Evolutionary conservation across 2,888 invertebrate genomes (phyloP).

Genomic region (Pheosia tremula): DNA sequence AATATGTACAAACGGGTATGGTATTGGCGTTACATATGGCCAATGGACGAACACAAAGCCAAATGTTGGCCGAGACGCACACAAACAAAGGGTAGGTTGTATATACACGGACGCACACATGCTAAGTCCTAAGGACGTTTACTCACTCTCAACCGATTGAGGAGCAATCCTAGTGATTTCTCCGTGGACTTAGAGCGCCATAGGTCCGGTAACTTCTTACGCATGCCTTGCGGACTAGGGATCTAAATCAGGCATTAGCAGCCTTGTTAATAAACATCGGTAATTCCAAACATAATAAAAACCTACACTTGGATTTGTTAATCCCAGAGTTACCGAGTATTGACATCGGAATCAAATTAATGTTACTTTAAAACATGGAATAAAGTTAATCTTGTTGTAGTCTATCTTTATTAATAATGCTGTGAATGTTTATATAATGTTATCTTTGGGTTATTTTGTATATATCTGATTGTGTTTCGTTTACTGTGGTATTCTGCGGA

Average conservation of each 20-base stretch:
- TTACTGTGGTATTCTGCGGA: slow-evolving; percentile 15
- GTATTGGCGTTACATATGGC: not conserved
- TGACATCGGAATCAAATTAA: too few species aligned
- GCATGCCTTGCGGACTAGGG: slow-evolving; percentile 60
- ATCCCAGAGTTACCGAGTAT: too few species aligned
- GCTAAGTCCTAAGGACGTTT: slow-evolving; percentile 42
- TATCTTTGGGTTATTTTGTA: not conserved
- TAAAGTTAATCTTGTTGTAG: too few species aligned
- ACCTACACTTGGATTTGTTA: too few species aligned
- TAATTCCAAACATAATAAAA: too few species aligned
- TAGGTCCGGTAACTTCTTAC: slow-evolving; percentile 73
- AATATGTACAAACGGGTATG: not conserved
- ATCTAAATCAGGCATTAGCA: slow-evolving; percentile 63
- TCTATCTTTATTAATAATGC: too few species aligned
- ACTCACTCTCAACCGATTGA: slow-evolving; percentile 77
- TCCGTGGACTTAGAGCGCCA: slow-evolving; percentile 75
- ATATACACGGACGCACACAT: slow-evolving; percentile 61
- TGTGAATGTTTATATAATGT: slow-evolving; percentile 30
- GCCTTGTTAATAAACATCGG: too few species aligned
- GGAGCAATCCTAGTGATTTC: slow-evolving; percentile 73
- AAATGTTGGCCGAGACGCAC: slow-evolving; percentile 39
- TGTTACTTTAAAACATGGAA: too few species aligned
- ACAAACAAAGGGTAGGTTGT: slow-evolving; percentile 53
- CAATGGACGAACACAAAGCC: slow-evolving; percentile 1
- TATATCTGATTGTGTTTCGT: slow-evolving; percentile 12